Percentiles rank a stretch among this genome's conserved stretches.
Conservation (phyloP, 1,140 invertebrate genomes). For the Pachypsylla venusta region DNA sequence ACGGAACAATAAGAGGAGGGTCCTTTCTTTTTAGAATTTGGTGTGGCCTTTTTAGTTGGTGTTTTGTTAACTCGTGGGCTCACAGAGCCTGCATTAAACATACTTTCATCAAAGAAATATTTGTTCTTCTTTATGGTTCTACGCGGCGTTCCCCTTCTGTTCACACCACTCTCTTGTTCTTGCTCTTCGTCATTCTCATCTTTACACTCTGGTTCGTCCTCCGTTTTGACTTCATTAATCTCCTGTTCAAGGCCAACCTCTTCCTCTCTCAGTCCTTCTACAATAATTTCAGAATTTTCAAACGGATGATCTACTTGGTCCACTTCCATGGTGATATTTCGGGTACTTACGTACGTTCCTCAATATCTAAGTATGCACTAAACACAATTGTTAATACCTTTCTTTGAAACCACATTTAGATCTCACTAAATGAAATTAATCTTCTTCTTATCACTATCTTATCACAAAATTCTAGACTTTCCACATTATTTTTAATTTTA, state of each 20-base stretch:
- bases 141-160: constrained; percentile 71
- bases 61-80: constrained; percentile 36
- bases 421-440: too few species aligned
- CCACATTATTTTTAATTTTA: too few species aligned
- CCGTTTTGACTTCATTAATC: constrained; percentile 1
- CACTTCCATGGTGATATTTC: neutral
- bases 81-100: constrained; percentile 60
- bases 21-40: constrained; percentile 31
- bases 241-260: constrained; percentile 6
- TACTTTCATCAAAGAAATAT: constrained; percentile 80
- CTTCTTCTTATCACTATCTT: too few species aligned
- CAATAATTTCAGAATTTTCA: neutral
- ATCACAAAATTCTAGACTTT: too few species aligned
- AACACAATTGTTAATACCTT: too few species aligned
- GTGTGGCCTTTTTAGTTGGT: constrained; percentile 23
- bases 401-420: too few species aligned
- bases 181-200: neutral
- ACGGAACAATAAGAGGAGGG: neutral
- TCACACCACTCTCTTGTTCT: constrained; percentile 53
- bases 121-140: constrained; percentile 80
- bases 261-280: constrained; percentile 6
- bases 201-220: constrained; percentile 5
- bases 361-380: too few species aligned
- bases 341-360: too few species aligned
- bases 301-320: neutral